phyloP scores from a whole-genome alignment of 2,888 invertebrate species.

The Drosophila mimica region DNA sequence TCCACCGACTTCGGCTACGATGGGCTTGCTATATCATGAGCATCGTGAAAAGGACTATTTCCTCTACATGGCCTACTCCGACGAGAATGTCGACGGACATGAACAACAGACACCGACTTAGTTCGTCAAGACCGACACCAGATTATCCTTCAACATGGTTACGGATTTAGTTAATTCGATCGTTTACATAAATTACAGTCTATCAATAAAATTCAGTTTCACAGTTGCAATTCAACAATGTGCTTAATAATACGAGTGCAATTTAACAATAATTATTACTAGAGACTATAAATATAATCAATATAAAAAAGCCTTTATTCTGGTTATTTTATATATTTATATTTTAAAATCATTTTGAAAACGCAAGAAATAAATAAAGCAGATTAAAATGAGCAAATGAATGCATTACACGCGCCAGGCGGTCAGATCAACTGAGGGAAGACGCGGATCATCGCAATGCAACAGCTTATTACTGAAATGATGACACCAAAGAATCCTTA shows the following conservation, averaged over 20 bases:
- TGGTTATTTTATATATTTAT: neutral
- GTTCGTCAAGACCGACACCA: neutral
- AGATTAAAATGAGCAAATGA: neutral
- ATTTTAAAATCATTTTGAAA: slow-evolving; percentile 7
- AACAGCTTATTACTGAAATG: slow-evolving; percentile 88
- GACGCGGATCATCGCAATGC: slow-evolving; percentile 87
- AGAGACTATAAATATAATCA: neutral
- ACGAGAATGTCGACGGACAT: slow-evolving; percentile 98
- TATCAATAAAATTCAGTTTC: slow-evolving; percentile 25
- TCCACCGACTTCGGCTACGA: slow-evolving; percentile 97
- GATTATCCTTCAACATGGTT: neutral
- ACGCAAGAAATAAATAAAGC: neutral
- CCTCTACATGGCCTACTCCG: slow-evolving; percentile 99
- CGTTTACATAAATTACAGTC: slow-evolving; percentile 19
- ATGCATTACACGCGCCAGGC: slow-evolving; percentile 86
- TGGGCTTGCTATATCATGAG: slow-evolving; percentile 98
- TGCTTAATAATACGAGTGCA: neutral
- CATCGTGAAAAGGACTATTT: slow-evolving; percentile 99
- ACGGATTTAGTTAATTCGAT: neutral
- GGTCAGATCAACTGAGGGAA: slow-evolving; percentile 88
- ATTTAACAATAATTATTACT: neutral
- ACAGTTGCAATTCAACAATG: neutral
- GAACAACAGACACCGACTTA: slow-evolving; percentile 18
- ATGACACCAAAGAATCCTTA: slow-evolving; percentile 12
- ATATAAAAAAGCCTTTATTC: neutral